These are phyloP conservation scores for Dynastes maya DNA, from an alignment of 2,888 invertebrate species.

Conservation along the genomic window DNA sequence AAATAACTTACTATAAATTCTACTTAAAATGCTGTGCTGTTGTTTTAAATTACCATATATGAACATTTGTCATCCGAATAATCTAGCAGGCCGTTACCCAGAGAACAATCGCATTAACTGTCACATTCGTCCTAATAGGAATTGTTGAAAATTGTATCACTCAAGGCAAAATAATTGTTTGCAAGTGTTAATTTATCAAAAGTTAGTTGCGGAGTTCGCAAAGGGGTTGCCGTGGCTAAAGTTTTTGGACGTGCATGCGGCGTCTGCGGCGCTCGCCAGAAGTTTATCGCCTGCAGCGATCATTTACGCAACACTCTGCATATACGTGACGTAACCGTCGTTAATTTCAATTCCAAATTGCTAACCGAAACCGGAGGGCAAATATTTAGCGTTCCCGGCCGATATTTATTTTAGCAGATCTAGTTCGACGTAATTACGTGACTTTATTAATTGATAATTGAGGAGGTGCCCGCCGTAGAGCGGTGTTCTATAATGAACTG, in stretches of 20 bases:
- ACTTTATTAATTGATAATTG: neutral
- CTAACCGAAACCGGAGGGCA: constrained; percentile 29
- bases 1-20: too few species aligned
- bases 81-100: too few species aligned
- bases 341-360: constrained; percentile 43
- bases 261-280: constrained; percentile 10
- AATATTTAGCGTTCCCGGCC: constrained; percentile 27
- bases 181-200: constrained; percentile 46
- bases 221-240: constrained; percentile 16
- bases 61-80: too few species aligned
- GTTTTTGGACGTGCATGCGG: constrained; percentile 39
- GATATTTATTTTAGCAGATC: constrained; percentile 11
- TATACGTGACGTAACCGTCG: constrained; percentile 42
- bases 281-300: constrained; percentile 43
- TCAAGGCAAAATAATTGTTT: constrained; percentile 37
- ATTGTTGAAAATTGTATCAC: constrained; percentile 33
- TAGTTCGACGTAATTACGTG: neutral
- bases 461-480: too few species aligned
- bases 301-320: constrained; percentile 44
- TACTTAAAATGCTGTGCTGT: too few species aligned
- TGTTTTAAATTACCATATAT: too few species aligned
- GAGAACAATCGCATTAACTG: neutral
- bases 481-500: too few species aligned
- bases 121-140: constrained; percentile 10
- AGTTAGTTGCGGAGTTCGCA: constrained; percentile 42